Evolutionary conservation across 2,888 invertebrate species (phyloP), one percentile per base, ranked within the genome.

Genomic region (Aspidiotus rigidus): DNA sequence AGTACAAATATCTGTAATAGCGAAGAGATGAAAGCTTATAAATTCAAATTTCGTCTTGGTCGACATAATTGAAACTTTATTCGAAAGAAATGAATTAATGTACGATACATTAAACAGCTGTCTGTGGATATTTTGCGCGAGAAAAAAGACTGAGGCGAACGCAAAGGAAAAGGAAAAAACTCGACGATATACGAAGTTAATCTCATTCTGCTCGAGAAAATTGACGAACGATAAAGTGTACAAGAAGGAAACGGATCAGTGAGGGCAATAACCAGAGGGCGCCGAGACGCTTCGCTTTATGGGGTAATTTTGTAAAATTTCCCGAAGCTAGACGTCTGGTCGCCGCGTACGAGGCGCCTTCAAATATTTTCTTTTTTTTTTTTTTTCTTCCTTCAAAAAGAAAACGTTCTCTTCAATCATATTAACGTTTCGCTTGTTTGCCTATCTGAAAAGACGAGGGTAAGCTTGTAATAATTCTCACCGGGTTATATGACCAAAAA

Each of bases 251-350:
- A 49, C 49, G 49, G 49, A 49, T 49, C 49, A 49, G 49, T n/a
- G 49, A 64, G 64, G 64, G 64, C 64, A 64, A 64, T 57, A 64
- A 64, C 64, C 64, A 64, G 64, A 64, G 64, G 64, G 64, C 64
- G 64, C 64, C 64, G 64, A 64, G 64, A 64, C 64, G 64, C 57
- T 57, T 64, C 57, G 57, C 57, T 64, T 64, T 64, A 64, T 64
- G 64, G 64, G 64, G 64, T 64, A 64, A 64, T 64, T 64, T 64
- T 57, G 57, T 55, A 64, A 64, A 64, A 64, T 64, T 64, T 64
- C 57, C 64, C 56, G 64, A 55, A 64, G 57, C 64, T 57, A 64
- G 64, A 64, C 64, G 64, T 64, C 64, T 64, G 64, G 64, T 64
- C 64, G 64, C 64, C 64, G 64, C 56, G 55, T 44, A 16, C 57